Conservation (phyloP, 2,797 vertebrate species). For the Chaetodon trifasciatus region DNA sequence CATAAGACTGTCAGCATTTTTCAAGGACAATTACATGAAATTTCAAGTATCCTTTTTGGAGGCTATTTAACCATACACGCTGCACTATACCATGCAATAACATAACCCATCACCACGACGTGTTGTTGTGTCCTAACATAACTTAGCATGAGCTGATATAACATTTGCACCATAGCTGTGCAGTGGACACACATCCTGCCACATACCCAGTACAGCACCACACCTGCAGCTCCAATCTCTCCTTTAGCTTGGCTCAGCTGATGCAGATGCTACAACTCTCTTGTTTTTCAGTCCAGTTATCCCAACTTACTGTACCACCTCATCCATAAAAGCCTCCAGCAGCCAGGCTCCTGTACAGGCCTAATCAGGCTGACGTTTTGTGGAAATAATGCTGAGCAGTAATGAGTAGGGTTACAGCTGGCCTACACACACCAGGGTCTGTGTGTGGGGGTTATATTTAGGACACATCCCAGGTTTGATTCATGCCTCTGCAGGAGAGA, state of each 20-base stretch:
- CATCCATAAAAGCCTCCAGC: conserved; percentile 21
- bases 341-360: conserved; percentile 1
- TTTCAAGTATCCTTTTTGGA: background rate
- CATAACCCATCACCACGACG: background rate
- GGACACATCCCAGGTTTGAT: conserved; percentile 67
- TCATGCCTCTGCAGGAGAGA: conserved; percentile 58
- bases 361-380: conserved; percentile 32
- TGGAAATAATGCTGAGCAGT: conserved; percentile 23
- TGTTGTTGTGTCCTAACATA: background rate
- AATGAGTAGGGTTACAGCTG: conserved; percentile 45
- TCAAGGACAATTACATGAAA: background rate
- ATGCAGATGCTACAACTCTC: conserved; percentile 8
- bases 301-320: conserved; percentile 20
- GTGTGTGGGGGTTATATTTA: conserved; percentile 58
- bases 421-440: conserved; percentile 27
- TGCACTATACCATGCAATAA: background rate
- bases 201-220: background rate
- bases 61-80: background rate
- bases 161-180: background rate
- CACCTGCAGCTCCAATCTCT: conserved; percentile 5
- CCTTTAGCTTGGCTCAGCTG: conserved; percentile 3
- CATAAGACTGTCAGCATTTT: background rate
- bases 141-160: background rate
- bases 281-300: conserved; percentile 13
- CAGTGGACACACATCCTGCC: background rate